phyloP scores from a whole-genome alignment of 2,888 invertebrate genomes.

The Hirtodrosophila duncani region DNA sequence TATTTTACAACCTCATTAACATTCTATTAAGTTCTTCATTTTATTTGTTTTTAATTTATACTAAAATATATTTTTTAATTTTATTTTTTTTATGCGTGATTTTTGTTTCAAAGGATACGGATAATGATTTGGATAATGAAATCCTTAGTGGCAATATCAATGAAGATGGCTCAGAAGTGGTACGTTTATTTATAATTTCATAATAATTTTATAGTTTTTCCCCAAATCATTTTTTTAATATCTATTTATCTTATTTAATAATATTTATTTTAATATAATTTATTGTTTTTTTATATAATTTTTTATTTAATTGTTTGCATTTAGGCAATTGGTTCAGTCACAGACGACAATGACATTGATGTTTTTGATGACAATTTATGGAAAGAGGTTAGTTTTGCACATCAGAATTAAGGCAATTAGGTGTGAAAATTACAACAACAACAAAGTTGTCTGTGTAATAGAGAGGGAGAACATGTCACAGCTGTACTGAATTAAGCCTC shows the following conservation, averaged over 20 bases:
- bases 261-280: slow-evolving; percentile 14
- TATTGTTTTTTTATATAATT: slow-evolving; percentile 9
- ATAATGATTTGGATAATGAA: slow-evolving; percentile 7
- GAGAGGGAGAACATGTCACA: not conserved
- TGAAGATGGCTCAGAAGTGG: slow-evolving; percentile 33
- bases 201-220: slow-evolving; percentile 2
- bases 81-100: slow-evolving; percentile 3
- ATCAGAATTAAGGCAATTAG: not conserved
- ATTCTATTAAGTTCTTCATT: not conserved
- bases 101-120: slow-evolving; percentile 29
- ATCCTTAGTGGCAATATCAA: too few relatives aligned
- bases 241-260: slow-evolving; percentile 6
- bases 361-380: slow-evolving; percentile 39
- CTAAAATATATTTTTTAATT: slow-evolving; percentile 8
- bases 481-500: slow-evolving; percentile 3
- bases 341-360: slow-evolving; percentile 44
- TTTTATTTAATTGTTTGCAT: too few relatives aligned
- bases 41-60: not conserved
- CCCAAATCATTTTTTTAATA: not conserved
- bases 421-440: slow-evolving; percentile 3
- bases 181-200: slow-evolving; percentile 24
- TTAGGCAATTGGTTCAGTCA: too few relatives aligned
- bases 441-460: not conserved
- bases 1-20: not conserved
- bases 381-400: slow-evolving; percentile 34